Evolutionary conservation across 2,888 invertebrate species (phyloP).

Genomic region (Callyntrura sp.): DNA sequence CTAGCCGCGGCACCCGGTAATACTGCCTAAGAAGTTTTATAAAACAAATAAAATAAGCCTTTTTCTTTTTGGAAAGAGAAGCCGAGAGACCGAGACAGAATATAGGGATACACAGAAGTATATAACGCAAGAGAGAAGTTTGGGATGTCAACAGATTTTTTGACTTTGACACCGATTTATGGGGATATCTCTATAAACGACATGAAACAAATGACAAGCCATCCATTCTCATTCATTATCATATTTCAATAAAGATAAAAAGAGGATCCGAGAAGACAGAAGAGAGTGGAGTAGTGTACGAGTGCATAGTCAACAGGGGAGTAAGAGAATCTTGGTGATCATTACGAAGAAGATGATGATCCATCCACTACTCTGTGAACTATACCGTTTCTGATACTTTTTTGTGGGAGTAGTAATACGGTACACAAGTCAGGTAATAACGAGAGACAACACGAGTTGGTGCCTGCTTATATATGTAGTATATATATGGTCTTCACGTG

Average conservation of each 20-base stretch:
- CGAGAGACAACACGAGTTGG: background rate
- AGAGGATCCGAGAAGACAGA: constrained; percentile 47
- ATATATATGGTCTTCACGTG: background rate
- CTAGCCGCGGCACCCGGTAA: background rate
- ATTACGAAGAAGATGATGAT: constrained; percentile 16
- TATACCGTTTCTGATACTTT: constrained; percentile 42
- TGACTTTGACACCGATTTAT: constrained; percentile 73
- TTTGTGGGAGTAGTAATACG: constrained; percentile 30
- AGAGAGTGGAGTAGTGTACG: background rate
- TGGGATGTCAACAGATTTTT: constrained; percentile 75
- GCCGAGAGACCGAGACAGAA: background rate
- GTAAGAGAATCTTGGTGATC: background rate
- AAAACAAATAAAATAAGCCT: constrained; percentile 41
- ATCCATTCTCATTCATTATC: constrained; percentile 75
- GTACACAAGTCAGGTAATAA: constrained; percentile 5
- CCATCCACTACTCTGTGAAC: background rate
- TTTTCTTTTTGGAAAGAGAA: constrained; percentile 6
- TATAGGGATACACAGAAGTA: background rate
- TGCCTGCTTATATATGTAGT: background rate
- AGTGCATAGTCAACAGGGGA: background rate
- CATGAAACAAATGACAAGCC: constrained; percentile 76
- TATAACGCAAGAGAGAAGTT: constrained; percentile 57
- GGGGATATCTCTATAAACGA: constrained; percentile 70
- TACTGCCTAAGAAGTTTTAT: constrained; percentile 1
- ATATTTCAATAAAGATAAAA: constrained; percentile 68